Conservation (phyloP, 2,113 vertebrate species). For the Chlorodrepanis virens region DNA sequence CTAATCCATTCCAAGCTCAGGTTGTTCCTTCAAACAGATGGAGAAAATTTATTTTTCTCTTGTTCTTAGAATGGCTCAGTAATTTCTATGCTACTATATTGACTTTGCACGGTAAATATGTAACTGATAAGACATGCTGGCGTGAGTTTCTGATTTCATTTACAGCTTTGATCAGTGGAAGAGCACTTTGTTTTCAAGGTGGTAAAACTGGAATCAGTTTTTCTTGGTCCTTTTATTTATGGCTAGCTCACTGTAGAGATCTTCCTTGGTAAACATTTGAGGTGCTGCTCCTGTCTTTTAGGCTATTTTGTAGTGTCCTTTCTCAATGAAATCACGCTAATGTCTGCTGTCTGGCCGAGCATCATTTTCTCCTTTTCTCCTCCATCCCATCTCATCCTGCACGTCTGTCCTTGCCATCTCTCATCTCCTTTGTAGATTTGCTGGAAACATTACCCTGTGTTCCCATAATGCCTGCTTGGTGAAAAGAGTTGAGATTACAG, state of each 20-base stretch:
- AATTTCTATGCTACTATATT: not conserved
- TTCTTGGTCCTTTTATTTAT: not conserved
- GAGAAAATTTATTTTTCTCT: conserved; percentile 6
- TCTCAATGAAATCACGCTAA: not conserved
- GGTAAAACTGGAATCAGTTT: not conserved
- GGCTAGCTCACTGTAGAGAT: not conserved
- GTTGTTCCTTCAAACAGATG: not conserved
- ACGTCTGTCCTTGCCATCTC: not conserved
- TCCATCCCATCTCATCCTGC: not conserved
- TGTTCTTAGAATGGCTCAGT: not conserved
- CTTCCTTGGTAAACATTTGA: not conserved
- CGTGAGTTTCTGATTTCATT: not conserved
- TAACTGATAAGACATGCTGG: not conserved
- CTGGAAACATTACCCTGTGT: not conserved
- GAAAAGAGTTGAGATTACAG: not conserved
- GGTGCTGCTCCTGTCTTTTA: not conserved
- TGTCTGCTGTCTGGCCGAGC: not conserved
- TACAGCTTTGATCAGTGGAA: not conserved
- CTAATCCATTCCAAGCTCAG: not conserved
- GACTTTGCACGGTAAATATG: not conserved
- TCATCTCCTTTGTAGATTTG: not conserved
- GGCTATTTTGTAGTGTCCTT: not conserved
- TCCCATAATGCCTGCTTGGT: not conserved
- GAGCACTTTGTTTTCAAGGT: not conserved
- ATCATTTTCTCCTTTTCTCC: not conserved